A percentile compares a stretch with the other conserved stretches of the same genome.
These are phyloP conservation scores for Haliclystus octoradiatus DNA, from an alignment of 30 jellyfish, hydroid and myxozoan genomes.

Conservation along the genomic window DNA sequence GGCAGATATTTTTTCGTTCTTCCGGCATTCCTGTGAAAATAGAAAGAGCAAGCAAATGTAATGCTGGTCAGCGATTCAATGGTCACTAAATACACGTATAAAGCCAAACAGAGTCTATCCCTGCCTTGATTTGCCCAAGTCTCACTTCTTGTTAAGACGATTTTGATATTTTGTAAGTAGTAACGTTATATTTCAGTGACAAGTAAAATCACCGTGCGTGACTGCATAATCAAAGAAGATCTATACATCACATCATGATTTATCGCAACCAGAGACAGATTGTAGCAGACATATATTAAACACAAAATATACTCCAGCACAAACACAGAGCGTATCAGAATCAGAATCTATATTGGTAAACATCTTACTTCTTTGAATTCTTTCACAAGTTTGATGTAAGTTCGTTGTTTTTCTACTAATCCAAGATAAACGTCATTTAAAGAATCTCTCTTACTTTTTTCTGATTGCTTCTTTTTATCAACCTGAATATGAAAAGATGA, in stretches of 20 bases:
- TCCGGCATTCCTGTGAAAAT: slow-evolving; percentile 66
- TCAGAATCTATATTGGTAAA: background rate
- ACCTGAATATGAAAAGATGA: slow-evolving; percentile 10
- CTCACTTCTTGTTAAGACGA: no score
- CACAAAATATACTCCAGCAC: no score
- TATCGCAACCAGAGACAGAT: no score
- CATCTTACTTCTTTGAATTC: slow-evolving; percentile 60
- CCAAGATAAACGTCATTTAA: slow-evolving; percentile 50
- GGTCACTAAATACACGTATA: background rate
- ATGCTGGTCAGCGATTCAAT: no score
- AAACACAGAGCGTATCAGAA: no score
- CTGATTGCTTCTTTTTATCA: slow-evolving; percentile 51
- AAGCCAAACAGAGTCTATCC: no score
- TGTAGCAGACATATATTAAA: background rate
- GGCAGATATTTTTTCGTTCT: slow-evolving; percentile 61
- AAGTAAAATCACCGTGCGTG: no score
- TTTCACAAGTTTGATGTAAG: slow-evolving; percentile 52
- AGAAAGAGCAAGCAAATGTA: background rate
- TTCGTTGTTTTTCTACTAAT: slow-evolving; percentile 67
- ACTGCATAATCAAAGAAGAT: no score
- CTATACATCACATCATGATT: background rate
- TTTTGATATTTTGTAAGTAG: no score
- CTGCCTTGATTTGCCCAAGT: no score
- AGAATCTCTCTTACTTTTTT: slow-evolving; percentile 59
- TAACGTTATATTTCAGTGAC: no score